Evolutionary conservation across 2,888 invertebrate species (phyloP), one percentile per base, ranked within the genome.

Genomic region (Euzophera pinguis): DNA sequence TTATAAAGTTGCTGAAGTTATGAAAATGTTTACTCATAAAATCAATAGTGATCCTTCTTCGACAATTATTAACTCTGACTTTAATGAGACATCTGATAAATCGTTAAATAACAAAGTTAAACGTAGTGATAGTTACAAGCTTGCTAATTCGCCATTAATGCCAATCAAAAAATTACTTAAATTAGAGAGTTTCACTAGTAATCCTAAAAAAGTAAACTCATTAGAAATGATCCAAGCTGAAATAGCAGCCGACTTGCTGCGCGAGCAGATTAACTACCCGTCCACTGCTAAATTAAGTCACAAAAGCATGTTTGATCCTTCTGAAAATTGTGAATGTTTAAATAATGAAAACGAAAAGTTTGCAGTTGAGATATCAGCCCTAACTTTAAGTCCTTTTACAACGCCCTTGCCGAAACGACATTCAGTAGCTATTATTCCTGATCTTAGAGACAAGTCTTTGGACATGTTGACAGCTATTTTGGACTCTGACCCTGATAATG

Each of bases 71-170:
- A 63, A 61, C 58, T 52, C 60, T 51, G 65, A 62, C 55, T 38
- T 50, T 57, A 63, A 64, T 50, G 67, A 75, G 54, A 50, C 55
- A 55, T 58, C 58, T 43, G 78, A 81, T 52, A 87, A 79, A 61
- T 72, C 74, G 13, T 63, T 75, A 54, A 73, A 75, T 54, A 79
- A 69, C 61, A 93, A 92, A 84, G 90, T 96, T 45, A 95, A 95
- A 81, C 93, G 96, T 56, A 95, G 95, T 76, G 95, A 96, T 78
- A 96, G 96, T 82, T 96, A 96, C 75, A 93, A 95, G 61, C 91
- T 95, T 79, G 96, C 96, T 12, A 96, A 96, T 81, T 93, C 93
- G 62, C 93, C 93, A 17, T 91, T 93, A 59, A 91, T 93, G 82
- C 92, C 92, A 35, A 93, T 94, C 49, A 93, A 92, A 79, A 93